A percentile compares a stretch with the other conserved stretches of the same genome.
Conservation (phyloP, 2,797 vertebrate genomes). For the Odontamblyopus lacepedii region DNA sequence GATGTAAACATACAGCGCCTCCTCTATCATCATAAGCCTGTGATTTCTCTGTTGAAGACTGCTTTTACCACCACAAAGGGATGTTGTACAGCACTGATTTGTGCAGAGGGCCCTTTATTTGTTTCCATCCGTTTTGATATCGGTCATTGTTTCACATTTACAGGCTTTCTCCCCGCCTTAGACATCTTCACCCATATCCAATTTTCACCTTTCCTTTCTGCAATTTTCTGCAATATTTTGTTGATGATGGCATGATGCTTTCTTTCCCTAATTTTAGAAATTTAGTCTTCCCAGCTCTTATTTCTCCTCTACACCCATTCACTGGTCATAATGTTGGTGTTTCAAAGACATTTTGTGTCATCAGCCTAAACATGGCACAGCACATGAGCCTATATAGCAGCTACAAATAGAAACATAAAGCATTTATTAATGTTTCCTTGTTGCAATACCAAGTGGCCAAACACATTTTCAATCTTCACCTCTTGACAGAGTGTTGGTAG, state of each 20-base stretch:
- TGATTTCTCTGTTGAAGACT: constrained; percentile 57
- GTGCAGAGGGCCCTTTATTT: constrained; percentile 55
- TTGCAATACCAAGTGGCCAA: constrained; percentile 56
- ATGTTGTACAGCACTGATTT: constrained; percentile 61
- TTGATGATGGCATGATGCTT: constrained; percentile 70
- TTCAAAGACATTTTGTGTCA: constrained; percentile 50
- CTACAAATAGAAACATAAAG: constrained; percentile 60
- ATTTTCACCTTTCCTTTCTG: constrained; percentile 68
- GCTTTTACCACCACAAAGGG: constrained; percentile 68
- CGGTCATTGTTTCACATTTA: constrained; percentile 70
- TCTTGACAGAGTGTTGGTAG: constrained; percentile 69
- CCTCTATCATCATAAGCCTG: constrained; percentile 56
- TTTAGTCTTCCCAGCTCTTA: constrained; percentile 36
- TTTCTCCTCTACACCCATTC: constrained; percentile 40
- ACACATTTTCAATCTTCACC: constrained; percentile 64
- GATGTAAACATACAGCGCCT: constrained; percentile 34
- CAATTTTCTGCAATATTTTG: constrained; percentile 77
- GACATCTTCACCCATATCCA: constrained; percentile 63
- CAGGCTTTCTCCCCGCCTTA: constrained; percentile 50
- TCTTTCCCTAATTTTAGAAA: constrained; percentile 56
- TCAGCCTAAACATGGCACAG: constrained; percentile 35
- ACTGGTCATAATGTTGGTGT: constrained; percentile 38
- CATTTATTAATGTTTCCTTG: constrained; percentile 54
- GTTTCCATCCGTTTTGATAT: constrained; percentile 67
- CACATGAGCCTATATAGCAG: constrained; percentile 38